phyloP scores from a whole-genome alignment of 1,140 invertebrate species.

The Lerema accius region DNA sequence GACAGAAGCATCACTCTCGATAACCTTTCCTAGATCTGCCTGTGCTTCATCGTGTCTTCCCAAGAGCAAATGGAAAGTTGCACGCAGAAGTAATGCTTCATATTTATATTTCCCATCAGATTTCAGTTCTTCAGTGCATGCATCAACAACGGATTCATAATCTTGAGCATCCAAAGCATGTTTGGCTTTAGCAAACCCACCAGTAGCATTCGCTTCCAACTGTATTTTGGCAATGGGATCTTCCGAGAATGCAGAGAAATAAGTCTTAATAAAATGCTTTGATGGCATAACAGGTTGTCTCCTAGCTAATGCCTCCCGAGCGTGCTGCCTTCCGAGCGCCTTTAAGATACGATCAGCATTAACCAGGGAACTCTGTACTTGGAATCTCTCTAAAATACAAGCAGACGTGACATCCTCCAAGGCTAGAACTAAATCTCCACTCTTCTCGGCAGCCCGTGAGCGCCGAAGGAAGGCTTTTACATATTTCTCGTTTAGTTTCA shows the following conservation, averaged over 20 bases:
- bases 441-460: conserved; percentile 91
- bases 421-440: conserved; percentile 89
- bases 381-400: conserved; percentile 95
- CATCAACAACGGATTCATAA: conserved; percentile 90
- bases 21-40: conserved; percentile 87
- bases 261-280: conserved; percentile 92
- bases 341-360: conserved; percentile 95
- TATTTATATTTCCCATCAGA: conserved; percentile 76
- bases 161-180: conserved; percentile 86
- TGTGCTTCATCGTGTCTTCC: conserved; percentile 88
- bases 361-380: conserved; percentile 89
- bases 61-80: conserved; percentile 91
- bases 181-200: conserved; percentile 87
- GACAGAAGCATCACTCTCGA: conserved; percentile 82
- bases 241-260: conserved; percentile 92
- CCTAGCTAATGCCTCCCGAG: conserved; percentile 87
- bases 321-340: conserved; percentile 88
- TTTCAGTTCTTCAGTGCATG: conserved; percentile 92
- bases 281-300: conserved; percentile 90
- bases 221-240: conserved; percentile 86
- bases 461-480: conserved; percentile 93
- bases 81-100: conserved; percentile 90
- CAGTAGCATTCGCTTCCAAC: conserved; percentile 62
- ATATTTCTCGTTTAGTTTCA: conserved; percentile 94
- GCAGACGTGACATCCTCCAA: conserved; percentile 96